phyloP scores from a whole-genome alignment of 2,888 invertebrate genomes.

The Dicyrtoma fusca region DNA sequence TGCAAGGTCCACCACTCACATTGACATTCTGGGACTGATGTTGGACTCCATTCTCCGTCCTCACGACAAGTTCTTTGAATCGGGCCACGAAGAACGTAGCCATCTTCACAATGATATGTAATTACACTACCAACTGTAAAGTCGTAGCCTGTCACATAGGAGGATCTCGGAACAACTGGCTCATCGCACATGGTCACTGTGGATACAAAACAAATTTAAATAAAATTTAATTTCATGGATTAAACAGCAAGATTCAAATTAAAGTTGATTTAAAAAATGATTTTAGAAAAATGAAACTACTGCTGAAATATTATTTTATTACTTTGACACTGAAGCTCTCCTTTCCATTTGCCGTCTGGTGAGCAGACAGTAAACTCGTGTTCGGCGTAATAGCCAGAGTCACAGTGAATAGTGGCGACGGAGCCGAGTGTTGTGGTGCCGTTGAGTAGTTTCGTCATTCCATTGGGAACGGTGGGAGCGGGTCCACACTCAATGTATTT shows the following conservation, averaged over 20 bases:
- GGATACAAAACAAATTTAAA: conserved; percentile 5
- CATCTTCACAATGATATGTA: conserved; percentile 84
- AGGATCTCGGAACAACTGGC: conserved; percentile 81
- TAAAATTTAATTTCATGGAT: no score
- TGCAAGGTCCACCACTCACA: conserved; percentile 64
- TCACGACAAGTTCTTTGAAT: conserved; percentile 73
- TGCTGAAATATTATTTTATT: background rate
- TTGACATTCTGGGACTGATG: conserved; percentile 75
- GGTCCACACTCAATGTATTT: conserved; percentile 85
- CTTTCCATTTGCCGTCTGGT: conserved; percentile 39
- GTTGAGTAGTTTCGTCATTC: conserved; percentile 72
- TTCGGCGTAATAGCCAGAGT: conserved; percentile 59
- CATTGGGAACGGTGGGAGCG: conserved; percentile 77
- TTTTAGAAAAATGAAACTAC: background rate
- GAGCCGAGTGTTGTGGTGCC: conserved; percentile 84
- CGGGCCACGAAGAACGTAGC: conserved; percentile 74
- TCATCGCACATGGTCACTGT: conserved; percentile 83
- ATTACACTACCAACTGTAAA: conserved; percentile 85
- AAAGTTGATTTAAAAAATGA: background rate
- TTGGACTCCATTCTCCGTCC: conserved; percentile 82
- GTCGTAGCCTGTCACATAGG: conserved; percentile 86
- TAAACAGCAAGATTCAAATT: no score
- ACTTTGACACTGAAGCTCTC: conserved; percentile 36
- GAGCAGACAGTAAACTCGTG: conserved; percentile 31
- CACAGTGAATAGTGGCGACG: conserved; percentile 77